phyloP scores from a whole-genome alignment of 2,113 vertebrate species.

The Tachuris rubrigastra region DNA sequence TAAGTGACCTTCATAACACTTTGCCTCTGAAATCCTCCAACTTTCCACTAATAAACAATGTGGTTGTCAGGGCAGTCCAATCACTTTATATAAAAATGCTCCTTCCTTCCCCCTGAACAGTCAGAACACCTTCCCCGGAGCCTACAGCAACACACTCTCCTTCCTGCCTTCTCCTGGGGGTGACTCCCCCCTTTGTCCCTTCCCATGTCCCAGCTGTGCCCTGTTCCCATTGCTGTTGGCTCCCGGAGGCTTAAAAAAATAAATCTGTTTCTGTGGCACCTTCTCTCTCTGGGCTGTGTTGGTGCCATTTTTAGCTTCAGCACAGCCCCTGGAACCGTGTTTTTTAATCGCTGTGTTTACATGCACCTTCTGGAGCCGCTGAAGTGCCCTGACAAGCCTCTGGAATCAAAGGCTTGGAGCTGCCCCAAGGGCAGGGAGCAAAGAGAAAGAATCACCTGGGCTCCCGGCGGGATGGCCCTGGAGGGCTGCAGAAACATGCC shows the following conservation, averaged over 20 bases:
- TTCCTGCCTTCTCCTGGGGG: background rate
- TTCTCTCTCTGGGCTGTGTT: background rate
- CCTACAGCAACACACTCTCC: background rate
- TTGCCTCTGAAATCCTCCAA: background rate
- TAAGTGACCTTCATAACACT: background rate
- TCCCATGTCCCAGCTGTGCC: background rate
- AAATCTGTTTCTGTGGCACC: background rate
- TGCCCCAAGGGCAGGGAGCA: slow-evolving; percentile 12
- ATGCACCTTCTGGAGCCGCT: background rate
- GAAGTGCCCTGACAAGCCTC: slow-evolving; percentile 23
- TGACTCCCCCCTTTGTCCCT: background rate
- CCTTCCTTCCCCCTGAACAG: background rate
- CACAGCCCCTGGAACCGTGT: background rate
- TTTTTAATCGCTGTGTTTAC: background rate
- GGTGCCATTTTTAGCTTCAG: background rate
- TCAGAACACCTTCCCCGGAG: background rate
- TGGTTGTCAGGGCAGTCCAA: background rate
- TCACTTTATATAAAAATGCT: background rate
- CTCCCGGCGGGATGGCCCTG: background rate
- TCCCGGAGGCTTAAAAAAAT: background rate
- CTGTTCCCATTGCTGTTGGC: background rate
- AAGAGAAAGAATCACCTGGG: background rate
- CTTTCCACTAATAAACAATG: background rate
- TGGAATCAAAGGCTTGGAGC: slow-evolving; percentile 29
- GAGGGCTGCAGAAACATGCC: slow-evolving; percentile 25